Percentiles rank a stretch among this genome's conserved stretches.
Conservation (phyloP, 37 sponge, comb jelly and placozoan species). For the Diacarnus erythraeanus region DNA sequence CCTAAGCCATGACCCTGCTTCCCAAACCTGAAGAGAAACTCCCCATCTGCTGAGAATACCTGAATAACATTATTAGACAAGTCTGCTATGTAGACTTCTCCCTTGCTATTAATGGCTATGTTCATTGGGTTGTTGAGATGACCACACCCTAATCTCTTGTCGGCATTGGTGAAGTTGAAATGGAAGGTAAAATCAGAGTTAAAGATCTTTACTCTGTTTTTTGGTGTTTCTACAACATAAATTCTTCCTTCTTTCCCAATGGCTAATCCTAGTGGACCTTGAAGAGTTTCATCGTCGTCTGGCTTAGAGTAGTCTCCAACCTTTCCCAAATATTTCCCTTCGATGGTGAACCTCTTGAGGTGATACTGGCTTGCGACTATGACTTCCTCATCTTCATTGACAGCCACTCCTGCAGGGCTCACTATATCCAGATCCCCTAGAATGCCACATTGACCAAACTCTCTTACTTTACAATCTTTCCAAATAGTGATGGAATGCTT, state of each 20-base stretch:
- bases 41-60: constrained; percentile 27
- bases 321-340: constrained; percentile 15
- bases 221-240: constrained; percentile 22
- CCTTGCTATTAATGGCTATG: constrained; percentile 27
- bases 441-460: neutral
- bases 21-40: constrained; percentile 29
- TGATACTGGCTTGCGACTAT: constrained; percentile 30
- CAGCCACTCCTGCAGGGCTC: constrained; percentile 10
- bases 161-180: constrained; percentile 3
- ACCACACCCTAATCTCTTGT: constrained; percentile 8
- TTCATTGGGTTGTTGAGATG: constrained; percentile 19
- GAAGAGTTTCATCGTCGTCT: neutral
- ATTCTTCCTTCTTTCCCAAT: constrained; percentile 21
- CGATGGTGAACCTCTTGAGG: constrained; percentile 29
- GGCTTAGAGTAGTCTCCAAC: constrained; percentile 11
- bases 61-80: constrained; percentile 12
- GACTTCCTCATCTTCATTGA: neutral
- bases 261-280: constrained; percentile 16
- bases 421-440: neutral
- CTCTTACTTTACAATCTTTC: neutral
- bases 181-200: constrained; percentile 23
- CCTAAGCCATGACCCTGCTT: constrained; percentile 1
- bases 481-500: neutral
- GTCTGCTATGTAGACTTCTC: constrained; percentile 34
- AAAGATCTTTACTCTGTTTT: constrained; percentile 20